These are phyloP conservation scores for Pentalonia nigronervosa DNA, from an alignment of 1,140 invertebrate genomes.

Conservation along the genomic window DNA sequence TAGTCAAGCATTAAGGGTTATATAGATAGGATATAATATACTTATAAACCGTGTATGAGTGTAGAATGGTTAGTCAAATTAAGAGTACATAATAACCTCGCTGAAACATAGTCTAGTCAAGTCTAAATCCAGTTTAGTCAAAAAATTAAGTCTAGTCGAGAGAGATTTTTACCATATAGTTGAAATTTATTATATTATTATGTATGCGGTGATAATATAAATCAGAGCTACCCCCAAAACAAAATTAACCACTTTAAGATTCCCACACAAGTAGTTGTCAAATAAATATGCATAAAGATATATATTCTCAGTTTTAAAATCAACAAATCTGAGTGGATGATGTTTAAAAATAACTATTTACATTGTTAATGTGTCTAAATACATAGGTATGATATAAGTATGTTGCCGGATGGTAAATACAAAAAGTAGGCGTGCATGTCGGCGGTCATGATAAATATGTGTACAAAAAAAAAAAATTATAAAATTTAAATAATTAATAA, in stretches of 20 bases:
- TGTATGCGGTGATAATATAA: background rate
- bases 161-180: background rate
- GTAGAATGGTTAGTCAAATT: background rate
- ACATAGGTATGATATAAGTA: background rate
- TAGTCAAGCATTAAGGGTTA: background rate
- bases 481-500: background rate
- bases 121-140: background rate
- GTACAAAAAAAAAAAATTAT: background rate
- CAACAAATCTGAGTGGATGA: background rate
- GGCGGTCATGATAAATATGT: background rate
- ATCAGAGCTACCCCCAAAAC: background rate
- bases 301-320: background rate
- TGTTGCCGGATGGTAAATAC: background rate
- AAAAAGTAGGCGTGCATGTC: background rate
- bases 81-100: background rate
- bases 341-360: background rate
- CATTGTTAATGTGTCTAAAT: background rate
- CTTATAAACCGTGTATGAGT: background rate
- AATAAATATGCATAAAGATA: background rate
- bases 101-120: background rate
- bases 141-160: background rate
- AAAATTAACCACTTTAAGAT: background rate
- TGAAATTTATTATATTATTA: background rate
- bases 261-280: background rate
- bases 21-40: no score